Base-by-base conservation (phyloP, 2,888 invertebrate genomes). In the Troides helena region DNA sequence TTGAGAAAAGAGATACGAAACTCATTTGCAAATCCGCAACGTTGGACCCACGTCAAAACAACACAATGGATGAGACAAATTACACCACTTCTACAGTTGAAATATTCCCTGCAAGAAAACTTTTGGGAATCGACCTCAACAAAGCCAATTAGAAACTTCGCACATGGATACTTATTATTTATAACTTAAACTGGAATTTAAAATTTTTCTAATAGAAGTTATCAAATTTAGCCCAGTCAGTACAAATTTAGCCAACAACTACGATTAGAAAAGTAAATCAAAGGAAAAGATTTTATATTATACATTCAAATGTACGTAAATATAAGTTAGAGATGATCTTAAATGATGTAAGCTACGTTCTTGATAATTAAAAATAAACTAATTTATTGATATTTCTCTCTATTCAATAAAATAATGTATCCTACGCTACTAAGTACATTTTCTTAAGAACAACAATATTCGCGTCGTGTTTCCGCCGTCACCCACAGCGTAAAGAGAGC, bases 1-100 rank as follows among this genome's bases (percentile, higher is more conserved):
- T 85, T 84, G 77, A 81, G 80, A 82, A 75, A 74, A 75, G 72
- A 79, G 79, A 80, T 82, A 78, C 81, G 80, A 81, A 80, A 80
- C 74, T 84, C 82, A 85, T 87, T 87, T 85, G 80, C 71, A 75
- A 71, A 75, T 77, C 74, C 77, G 75, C 80, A 77, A 74, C 78
- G 74, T 78, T 78, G 79, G 76, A 76, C 77, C 77, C 77, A 75
- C 78, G 77, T 80, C 80, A 79, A 74, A 74, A 73, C 74, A 74
- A 70, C 75, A 84, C 80, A 84, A 87, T 83, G 71, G 60, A 68
- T 72, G 71, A 67, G 67, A 77, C 77, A 74, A 76, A 77, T 78
- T 78, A 76, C 73, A 71, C 71, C 72, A 74, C 74, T 73, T 74
- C 71, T 65, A 72, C 70, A 69, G 72, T 71, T 65, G 73, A 73